Evolutionary conservation across 2,113 vertebrate genomes (phyloP), one percentile per base, ranked within the genome.

Genomic region (Dermatemys mawii): DNA sequence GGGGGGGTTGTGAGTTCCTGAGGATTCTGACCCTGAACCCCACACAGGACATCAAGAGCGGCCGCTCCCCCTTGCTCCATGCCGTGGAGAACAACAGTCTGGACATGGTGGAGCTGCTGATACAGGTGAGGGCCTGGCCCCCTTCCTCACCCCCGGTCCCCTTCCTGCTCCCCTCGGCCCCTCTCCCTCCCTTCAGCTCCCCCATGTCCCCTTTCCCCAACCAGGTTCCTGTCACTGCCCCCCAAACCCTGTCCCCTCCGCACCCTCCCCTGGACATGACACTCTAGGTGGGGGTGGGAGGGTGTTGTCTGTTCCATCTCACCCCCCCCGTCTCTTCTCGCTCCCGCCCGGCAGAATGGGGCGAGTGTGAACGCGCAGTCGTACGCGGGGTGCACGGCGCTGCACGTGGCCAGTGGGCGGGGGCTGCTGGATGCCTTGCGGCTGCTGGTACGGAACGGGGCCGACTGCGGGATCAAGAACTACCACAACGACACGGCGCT

Each of bases 401-500:
- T 99, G 85, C 99, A 99, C 88, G 98, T 98, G 1, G 99, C 99
- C 10, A 98, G 99, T 5, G 99, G 99, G 29, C 98, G 99, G 38
- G 99, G 99, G 21, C 98, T 99, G 67, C 96, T 98, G 80, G 99
- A 99, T 50, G 98, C 98, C 0, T 98, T 98, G 81, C 94, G 98
- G 12, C 95, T 98, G 16, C 97, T 99, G 90, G 97, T 99, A 63
- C 98, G 98, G 84, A 99, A 98, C 22, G 99, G 99, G 32, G 99
- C 99, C 0, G 99, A 99, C 97, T 98, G 98, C 79, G 98, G 98
- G 92, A 96, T 99, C 86, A 99, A 99, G 97, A 99, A 99, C 97
- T 99, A 99, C 73, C 99, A 99, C 96, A 99, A 99, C 2, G 99
- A 99, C 97, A 99, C 99, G 0, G 98, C 99, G 1, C 97, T 99